Evolutionary conservation across 2,113 vertebrate species (phyloP), one percentile per base, ranked within the genome.

Genomic region (Hoplias malabaricus): DNA sequence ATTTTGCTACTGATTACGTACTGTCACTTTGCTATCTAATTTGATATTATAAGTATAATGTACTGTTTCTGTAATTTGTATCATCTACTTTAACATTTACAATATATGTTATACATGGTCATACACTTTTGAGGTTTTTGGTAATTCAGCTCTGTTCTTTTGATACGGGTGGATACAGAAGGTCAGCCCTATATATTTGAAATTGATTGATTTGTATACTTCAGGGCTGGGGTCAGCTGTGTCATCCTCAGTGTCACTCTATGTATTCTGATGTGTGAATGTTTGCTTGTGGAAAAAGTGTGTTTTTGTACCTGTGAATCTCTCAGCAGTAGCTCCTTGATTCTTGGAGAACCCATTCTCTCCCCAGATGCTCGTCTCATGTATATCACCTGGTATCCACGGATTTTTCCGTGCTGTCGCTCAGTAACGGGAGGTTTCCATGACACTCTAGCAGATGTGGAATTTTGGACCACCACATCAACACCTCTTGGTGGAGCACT

Each of bases 381-480:
- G 10, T 95, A 98, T 87, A 97, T 96, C 77, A 99, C 94, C 89
- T 99, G 97, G 93, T 96, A 99, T 70, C 97, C 97, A 83, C 96
- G 91, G 78, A 98, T 95, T 87, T 96, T 95, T 78, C 97, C 95
- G 72, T 99, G 96, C 87, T 95, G 97, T 73, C 94, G 94, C 84
- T 93, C 95, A 79, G 95, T 93, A 78, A 95, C 93, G 12, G 96
- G 97, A 0, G 96, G 94, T 88, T 94, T 95, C 97, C 97, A 98
- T 65, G 92, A 95, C 86, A 98, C 96, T 92, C 92, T 95, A 91
- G 97, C 88, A 86, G 95, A 93, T 84, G 96, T 94, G 79, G 96
- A 95, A 92, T 98, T 99, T 93, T 97, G 91, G 91, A 96, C 95
- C 92, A 96, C 94, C 62, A 94, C 95, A 93, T 95, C 95, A 89